phyloP scores from a whole-genome alignment of 2,888 invertebrate species.

The Choristoneura rosaceana region DNA sequence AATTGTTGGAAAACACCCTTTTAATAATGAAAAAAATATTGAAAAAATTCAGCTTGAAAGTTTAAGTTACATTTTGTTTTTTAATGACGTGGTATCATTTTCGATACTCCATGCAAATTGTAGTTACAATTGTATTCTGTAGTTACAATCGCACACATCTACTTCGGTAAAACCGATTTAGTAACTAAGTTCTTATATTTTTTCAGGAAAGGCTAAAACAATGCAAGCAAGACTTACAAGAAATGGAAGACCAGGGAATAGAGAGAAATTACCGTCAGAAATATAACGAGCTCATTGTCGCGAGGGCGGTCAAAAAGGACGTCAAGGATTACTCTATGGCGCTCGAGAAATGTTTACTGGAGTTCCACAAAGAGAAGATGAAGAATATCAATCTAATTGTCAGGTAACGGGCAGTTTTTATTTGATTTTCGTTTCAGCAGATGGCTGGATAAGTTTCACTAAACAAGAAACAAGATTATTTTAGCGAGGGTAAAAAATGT shows the following conservation, averaged over 20 bases:
- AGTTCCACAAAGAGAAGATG: constrained; percentile 97
- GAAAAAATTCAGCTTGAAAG: too few relatives aligned
- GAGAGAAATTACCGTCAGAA: constrained; percentile 88
- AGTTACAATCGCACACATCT: too few relatives aligned
- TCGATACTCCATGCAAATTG: too few relatives aligned
- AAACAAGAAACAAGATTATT: too few relatives aligned
- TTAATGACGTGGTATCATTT: too few relatives aligned
- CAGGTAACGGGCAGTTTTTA: constrained; percentile 78
- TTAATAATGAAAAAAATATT: too few relatives aligned
- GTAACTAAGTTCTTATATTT: constrained; percentile 16
- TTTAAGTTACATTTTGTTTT: too few relatives aligned
- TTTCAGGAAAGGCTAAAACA: constrained; percentile 67
- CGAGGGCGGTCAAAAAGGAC: constrained; percentile 89
- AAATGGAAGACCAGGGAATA: constrained; percentile 88
- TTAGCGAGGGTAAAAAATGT: too few relatives aligned
- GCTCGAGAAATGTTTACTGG: constrained; percentile 94
- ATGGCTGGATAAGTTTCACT: too few relatives aligned
- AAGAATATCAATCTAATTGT: constrained; percentile 96
- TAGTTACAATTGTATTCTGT: too few relatives aligned
- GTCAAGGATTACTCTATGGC: constrained; percentile 92
- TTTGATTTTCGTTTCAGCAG: neutral
- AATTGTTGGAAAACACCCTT: too few relatives aligned
- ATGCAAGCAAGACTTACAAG: constrained; percentile 86
- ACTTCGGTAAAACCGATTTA: too few relatives aligned
- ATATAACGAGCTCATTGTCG: constrained; percentile 86